Evolutionary conservation across 2,113 vertebrate species (phyloP).

Genomic region (Micromys minutus): DNA sequence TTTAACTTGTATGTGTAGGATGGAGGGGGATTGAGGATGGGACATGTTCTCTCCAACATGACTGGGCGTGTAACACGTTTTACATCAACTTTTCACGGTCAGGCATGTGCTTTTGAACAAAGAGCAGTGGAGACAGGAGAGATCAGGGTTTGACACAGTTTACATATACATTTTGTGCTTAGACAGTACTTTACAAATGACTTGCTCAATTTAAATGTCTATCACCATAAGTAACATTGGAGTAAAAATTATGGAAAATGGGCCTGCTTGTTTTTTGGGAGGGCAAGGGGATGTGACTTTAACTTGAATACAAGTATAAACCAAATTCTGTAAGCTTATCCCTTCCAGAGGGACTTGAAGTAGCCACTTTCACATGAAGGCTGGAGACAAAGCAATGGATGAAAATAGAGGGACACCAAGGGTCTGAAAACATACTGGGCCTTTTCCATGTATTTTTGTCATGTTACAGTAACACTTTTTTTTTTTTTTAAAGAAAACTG

Average conservation of each 20-base stretch:
- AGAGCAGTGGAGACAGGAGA: slow-evolving; percentile 69
- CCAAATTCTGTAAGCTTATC: slow-evolving; percentile 68
- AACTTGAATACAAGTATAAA: slow-evolving; percentile 64
- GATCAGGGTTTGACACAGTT: slow-evolving; percentile 69
- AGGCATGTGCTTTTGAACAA: slow-evolving; percentile 78
- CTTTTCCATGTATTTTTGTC: slow-evolving; percentile 66
- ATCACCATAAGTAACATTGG: slow-evolving; percentile 61
- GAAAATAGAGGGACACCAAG: slow-evolving; percentile 46
- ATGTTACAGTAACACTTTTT: slow-evolving; percentile 77
- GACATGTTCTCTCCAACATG: slow-evolving; percentile 66
- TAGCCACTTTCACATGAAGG: slow-evolving; percentile 72
- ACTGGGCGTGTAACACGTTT: slow-evolving; percentile 73
- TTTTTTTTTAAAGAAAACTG: slow-evolving; percentile 74
- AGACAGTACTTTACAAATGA: slow-evolving; percentile 81
- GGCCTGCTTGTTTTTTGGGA: slow-evolving; percentile 70
- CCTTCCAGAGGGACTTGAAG: slow-evolving; percentile 59
- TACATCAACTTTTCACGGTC: slow-evolving; percentile 76
- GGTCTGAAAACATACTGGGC: slow-evolving; percentile 52
- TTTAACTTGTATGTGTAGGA: slow-evolving; percentile 59
- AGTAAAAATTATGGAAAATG: slow-evolving; percentile 71
- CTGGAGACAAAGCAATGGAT: slow-evolving; percentile 73
- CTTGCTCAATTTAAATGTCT: slow-evolving; percentile 75
- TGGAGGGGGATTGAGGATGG: background rate
- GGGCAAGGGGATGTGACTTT: background rate
- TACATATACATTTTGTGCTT: slow-evolving; percentile 81